Evolutionary conservation across 2,888 invertebrate genomes (phyloP).

Genomic region (Trimorus sp.): DNA sequence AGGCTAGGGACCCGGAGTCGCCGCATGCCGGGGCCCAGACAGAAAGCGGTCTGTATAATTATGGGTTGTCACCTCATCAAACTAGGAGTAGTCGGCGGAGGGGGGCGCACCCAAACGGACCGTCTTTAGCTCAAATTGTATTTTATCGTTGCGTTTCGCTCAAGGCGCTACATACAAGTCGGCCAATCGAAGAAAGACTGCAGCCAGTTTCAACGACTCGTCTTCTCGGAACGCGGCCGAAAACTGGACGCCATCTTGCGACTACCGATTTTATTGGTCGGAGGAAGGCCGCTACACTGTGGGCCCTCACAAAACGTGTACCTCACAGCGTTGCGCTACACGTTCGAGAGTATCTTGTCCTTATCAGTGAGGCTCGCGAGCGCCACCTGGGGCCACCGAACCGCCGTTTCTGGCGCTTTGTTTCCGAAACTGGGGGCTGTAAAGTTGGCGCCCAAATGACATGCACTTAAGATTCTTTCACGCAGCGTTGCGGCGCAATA

Average conservation of each 20-base stretch:
- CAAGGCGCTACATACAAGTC: slow-evolving; percentile 63
- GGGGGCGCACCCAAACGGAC: slow-evolving; percentile 72
- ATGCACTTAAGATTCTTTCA: slow-evolving; percentile 46
- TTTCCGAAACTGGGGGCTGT: slow-evolving; percentile 5
- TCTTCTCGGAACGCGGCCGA: slow-evolving; percentile 67
- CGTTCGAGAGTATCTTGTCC: not conserved
- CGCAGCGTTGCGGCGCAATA: slow-evolving; percentile 30
- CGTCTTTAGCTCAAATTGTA: slow-evolving; percentile 81
- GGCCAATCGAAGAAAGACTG: slow-evolving; percentile 60
- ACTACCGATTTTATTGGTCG: slow-evolving; percentile 60
- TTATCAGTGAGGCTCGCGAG: too few relatives aligned
- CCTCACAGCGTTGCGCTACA: slow-evolving; percentile 6
- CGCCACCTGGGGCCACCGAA: too few relatives aligned
- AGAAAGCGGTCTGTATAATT: slow-evolving; percentile 81
- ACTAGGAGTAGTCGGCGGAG: slow-evolving; percentile 64
- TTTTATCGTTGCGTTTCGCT: slow-evolving; percentile 78
- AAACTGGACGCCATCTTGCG: slow-evolving; percentile 36
- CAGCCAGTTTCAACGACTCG: slow-evolving; percentile 58
- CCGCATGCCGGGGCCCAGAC: slow-evolving; percentile 80
- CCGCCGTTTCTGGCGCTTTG: too few relatives aligned
- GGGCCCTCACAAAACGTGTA: not conserved
- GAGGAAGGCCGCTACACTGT: slow-evolving; percentile 43
- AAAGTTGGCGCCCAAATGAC: slow-evolving; percentile 33
- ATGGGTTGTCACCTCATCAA: slow-evolving; percentile 82
- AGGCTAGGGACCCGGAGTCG: slow-evolving; percentile 74